These are phyloP conservation scores for Colaptes auratus DNA, from an alignment of 2,113 vertebrate genomes.

Conservation along the genomic window DNA sequence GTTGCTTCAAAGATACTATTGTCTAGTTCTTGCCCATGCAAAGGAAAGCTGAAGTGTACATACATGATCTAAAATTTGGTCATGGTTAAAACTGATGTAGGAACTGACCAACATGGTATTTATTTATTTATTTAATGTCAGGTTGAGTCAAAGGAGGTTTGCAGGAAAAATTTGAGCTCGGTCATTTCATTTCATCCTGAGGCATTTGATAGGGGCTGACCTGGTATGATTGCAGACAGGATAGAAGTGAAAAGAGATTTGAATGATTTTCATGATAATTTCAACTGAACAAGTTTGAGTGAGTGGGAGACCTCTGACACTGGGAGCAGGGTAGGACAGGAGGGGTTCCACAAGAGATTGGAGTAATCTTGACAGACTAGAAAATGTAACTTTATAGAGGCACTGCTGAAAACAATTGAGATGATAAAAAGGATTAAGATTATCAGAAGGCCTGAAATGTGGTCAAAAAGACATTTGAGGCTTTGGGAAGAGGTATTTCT, in stretches of 20 bases:
- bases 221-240: neutral
- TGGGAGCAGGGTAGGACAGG: accelerated
- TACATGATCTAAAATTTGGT: neutral
- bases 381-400: neutral
- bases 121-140: neutral
- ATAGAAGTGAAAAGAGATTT: neutral
- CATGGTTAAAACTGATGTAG: neutral
- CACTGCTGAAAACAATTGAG: neutral
- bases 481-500: neutral
- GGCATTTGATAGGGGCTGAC: neutral
- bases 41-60: neutral
- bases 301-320: neutral
- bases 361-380: neutral
- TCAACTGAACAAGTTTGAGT: neutral
- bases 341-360: neutral
- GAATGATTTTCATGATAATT: neutral
- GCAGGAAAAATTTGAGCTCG: neutral
- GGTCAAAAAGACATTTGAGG: neutral
- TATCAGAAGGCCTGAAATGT: neutral
- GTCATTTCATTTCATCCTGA: neutral
- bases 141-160: neutral
- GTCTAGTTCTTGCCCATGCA: neutral
- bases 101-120: neutral
- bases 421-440: neutral
- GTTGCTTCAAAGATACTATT: neutral